Percentiles rank a stretch among this genome's conserved stretches.
Conservation (phyloP, 2,113 vertebrate species). For the Natator depressus region DNA sequence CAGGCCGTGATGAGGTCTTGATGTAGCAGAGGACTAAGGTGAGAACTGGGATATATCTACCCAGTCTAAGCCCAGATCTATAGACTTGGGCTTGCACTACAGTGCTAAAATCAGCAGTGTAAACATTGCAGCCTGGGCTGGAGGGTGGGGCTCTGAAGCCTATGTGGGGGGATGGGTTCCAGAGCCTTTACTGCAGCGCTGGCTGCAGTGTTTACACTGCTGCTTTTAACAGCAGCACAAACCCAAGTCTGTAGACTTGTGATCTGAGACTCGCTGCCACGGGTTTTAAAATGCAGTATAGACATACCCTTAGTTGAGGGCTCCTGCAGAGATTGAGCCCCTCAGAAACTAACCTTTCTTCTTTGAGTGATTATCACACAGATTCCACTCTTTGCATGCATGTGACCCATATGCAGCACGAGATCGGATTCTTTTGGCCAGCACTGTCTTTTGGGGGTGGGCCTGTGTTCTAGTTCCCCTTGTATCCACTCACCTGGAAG, state of each 20-base stretch:
- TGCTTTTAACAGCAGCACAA: neutral
- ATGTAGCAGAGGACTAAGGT: rapidly evolving
- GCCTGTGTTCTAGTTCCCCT: neutral
- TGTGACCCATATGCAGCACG: neutral
- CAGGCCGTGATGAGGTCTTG: neutral
- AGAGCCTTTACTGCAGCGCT: neutral
- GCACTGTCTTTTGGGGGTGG: neutral
- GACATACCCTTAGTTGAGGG: neutral
- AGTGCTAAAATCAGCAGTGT: neutral
- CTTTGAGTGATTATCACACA: neutral
- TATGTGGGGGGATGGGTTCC: neutral
- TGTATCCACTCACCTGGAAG: neutral
- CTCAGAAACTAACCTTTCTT: neutral
- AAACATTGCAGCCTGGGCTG: neutral
- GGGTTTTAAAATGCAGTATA: neutral
- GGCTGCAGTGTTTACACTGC: neutral
- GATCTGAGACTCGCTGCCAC: neutral
- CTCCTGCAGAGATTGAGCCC: neutral
- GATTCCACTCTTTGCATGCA: neutral
- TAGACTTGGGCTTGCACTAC: neutral
- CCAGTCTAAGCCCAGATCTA: neutral
- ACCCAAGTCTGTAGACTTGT: neutral
- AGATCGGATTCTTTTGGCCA: neutral
- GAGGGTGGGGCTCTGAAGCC: neutral
- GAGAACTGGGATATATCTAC: neutral